Evolutionary conservation across 2,113 vertebrate species (phyloP).

Genomic region (Megaleporinus macrocephalus): DNA sequence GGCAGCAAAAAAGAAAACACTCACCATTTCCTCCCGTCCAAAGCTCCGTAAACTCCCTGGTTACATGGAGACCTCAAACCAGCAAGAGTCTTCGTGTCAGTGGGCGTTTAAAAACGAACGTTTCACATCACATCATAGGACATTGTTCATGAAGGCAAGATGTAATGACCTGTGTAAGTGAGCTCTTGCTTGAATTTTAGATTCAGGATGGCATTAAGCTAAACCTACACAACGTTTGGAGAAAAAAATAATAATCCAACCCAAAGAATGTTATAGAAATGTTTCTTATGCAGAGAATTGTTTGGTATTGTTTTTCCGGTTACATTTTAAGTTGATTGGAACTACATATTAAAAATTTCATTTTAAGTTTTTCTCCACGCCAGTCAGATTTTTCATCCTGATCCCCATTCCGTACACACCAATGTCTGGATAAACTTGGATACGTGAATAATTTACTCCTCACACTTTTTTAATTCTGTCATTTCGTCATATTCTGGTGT

Average conservation of each 20-base stretch:
- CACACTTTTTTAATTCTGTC: too few relatives aligned
- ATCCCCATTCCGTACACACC: too few relatives aligned
- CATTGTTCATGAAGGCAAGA: background rate
- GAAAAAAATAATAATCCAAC: background rate
- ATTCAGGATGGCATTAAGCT: background rate
- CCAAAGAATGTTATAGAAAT: background rate
- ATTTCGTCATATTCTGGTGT: too few relatives aligned
- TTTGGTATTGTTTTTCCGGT: too few relatives aligned
- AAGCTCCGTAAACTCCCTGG: background rate
- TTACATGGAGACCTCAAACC: conserved; percentile 35
- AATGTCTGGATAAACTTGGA: too few relatives aligned
- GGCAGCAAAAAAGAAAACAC: background rate
- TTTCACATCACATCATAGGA: conserved; percentile 22
- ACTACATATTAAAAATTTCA: too few relatives aligned
- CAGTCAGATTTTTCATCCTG: too few relatives aligned
- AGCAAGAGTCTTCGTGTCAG: conserved; percentile 41
- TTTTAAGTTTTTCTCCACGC: too few relatives aligned
- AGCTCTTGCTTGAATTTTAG: background rate
- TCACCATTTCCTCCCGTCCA: conserved; percentile 20
- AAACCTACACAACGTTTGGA: background rate
- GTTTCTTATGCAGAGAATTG: too few relatives aligned
- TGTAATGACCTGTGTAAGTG: background rate
- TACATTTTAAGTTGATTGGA: too few relatives aligned
- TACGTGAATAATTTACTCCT: too few relatives aligned
- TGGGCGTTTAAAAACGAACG: conserved; percentile 19